These are phyloP conservation scores for Dendrolimus punctatus DNA, from an alignment of 1,140 invertebrate genomes.

Conservation along the genomic window DNA sequence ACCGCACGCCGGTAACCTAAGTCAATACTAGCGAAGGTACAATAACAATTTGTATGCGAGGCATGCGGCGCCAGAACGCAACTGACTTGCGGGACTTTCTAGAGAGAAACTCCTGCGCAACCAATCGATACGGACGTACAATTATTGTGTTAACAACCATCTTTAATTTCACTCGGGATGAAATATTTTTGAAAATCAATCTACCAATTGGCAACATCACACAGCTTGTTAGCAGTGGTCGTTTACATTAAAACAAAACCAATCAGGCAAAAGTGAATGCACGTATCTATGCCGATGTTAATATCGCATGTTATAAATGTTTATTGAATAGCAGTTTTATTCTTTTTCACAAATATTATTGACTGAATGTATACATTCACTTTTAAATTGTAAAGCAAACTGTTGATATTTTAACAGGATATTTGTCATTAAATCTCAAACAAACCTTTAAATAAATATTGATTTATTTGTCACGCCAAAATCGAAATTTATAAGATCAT, in stretches of 20 bases:
- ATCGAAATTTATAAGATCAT: conserved; percentile 7
- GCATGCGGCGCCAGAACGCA: conserved; percentile 37
- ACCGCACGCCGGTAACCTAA: conserved; percentile 36
- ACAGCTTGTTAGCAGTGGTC: too few relatives aligned
- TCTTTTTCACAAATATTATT: too few relatives aligned
- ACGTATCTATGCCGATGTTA: too few relatives aligned
- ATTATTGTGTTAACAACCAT: conserved; percentile 16
- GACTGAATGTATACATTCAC: too few relatives aligned
- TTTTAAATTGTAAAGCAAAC: too few relatives aligned
- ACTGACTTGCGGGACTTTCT: conserved; percentile 62
- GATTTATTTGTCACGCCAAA: not conserved
- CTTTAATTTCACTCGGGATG: not conserved
- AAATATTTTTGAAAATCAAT: too few relatives aligned
- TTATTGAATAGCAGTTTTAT: too few relatives aligned
- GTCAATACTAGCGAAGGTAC: conserved; percentile 39
- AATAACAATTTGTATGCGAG: conserved; percentile 59
- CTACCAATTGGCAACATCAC: too few relatives aligned
- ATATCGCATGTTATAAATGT: too few relatives aligned
- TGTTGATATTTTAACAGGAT: too few relatives aligned
- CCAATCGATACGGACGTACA: conserved; percentile 25
- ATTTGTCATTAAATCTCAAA: not conserved
- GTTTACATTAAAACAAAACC: too few relatives aligned
- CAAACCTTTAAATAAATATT: not conserved
- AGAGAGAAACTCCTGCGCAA: conserved; percentile 55
- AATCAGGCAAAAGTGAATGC: too few relatives aligned